Conservation (phyloP, 1,140 invertebrate genomes). For the Stegodyphus dumicola region DNA sequence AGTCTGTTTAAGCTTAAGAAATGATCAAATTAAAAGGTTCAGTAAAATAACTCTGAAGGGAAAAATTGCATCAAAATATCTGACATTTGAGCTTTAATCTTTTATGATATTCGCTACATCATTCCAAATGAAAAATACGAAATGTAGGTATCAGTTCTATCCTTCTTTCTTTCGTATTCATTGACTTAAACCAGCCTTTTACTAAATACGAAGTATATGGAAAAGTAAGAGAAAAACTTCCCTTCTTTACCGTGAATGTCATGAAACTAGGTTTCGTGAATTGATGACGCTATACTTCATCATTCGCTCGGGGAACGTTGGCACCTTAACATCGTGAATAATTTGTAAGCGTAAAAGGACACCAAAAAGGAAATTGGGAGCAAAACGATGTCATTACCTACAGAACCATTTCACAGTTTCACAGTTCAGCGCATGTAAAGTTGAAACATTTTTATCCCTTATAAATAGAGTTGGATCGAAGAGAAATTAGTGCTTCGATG, state of each 20-base stretch:
- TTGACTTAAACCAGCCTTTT: too few species aligned
- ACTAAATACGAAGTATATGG: too few species aligned
- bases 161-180: too few species aligned
- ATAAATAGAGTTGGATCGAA: not conserved
- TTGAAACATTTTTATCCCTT: not conserved
- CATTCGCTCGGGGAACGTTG: not conserved
- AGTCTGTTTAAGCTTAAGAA: too few species aligned
- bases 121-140: too few species aligned
- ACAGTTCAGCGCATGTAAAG: not conserved
- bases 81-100: too few species aligned
- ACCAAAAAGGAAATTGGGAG: not conserved
- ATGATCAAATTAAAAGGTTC: too few species aligned
- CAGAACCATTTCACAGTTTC: slow-evolving; percentile 19
- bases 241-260: not conserved
- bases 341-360: not conserved
- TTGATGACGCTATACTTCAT: slow-evolving; percentile 25
- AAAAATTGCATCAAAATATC: too few species aligned
- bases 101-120: too few species aligned
- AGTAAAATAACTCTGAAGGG: too few species aligned
- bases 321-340: slow-evolving; percentile 3
- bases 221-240: not conserved
- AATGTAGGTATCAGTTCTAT: too few species aligned
- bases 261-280: slow-evolving; percentile 3
- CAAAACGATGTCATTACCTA: slow-evolving; percentile 17
- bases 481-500: too few species aligned